Conservation (phyloP, 1,140 invertebrate genomes). For the Rhyzopertha dominica region DNA sequence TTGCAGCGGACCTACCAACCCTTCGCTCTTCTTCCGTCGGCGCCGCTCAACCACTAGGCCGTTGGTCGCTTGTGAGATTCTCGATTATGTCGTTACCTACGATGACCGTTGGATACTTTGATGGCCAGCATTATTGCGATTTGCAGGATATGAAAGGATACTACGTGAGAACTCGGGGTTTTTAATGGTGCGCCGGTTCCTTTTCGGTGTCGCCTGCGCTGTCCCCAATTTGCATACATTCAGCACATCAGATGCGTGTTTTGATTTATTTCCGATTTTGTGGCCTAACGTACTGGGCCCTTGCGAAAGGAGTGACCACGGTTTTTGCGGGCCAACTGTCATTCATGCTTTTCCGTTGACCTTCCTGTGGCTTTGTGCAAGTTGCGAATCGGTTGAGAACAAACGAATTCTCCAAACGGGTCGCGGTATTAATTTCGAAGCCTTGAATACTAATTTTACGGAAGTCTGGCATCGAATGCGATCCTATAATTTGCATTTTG, state of each 20-base stretch:
- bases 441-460: too few species aligned
- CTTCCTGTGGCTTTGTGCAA: too few species aligned
- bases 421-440: too few species aligned
- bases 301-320: too few species aligned
- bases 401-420: too few species aligned
- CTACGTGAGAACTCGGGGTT: constrained; percentile 35
- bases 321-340: too few species aligned
- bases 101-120: constrained; percentile 37
- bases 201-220: constrained; percentile 24
- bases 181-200: constrained; percentile 25
- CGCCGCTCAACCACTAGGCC: neutral
- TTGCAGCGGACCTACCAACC: constrained; percentile 15
- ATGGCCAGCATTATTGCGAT: constrained; percentile 21
- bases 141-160: constrained; percentile 28
- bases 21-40: neutral
- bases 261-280: constrained; percentile 32
- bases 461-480: too few species aligned
- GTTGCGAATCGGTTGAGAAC: too few species aligned
- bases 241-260: constrained; percentile 25
- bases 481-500: too few species aligned
- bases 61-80: constrained; percentile 23
- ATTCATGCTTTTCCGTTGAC: too few species aligned
- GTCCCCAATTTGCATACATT: constrained; percentile 33
- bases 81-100: constrained; percentile 40
- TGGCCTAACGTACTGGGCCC: too few species aligned